phyloP scores from a whole-genome alignment of 2,113 vertebrate species.

The Dromas ardeola region DNA sequence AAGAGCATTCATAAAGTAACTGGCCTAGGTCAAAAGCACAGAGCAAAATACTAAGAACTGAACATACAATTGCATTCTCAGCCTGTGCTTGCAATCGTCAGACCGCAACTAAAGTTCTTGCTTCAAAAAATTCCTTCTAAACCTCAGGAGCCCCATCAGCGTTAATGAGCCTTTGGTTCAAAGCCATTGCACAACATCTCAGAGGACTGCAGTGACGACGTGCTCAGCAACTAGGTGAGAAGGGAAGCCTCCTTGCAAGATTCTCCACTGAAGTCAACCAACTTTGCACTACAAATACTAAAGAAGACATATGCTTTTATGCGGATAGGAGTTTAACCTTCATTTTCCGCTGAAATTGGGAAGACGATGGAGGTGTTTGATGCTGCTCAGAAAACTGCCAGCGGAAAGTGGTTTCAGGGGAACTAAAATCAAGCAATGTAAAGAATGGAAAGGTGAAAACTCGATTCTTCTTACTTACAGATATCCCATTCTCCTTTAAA shows the following conservation, averaged over 20 bases:
- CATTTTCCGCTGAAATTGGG: fast-evolving
- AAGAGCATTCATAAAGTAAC: neutral
- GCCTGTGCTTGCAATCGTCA: fast-evolving
- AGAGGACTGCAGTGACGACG: neutral
- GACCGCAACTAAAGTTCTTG: neutral
- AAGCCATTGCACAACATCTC: fast-evolving
- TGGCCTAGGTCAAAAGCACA: neutral
- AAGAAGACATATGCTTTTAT: neutral
- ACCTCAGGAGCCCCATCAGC: neutral
- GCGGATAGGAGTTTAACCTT: neutral
- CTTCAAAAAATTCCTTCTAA: neutral
- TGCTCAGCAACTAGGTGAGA: neutral
- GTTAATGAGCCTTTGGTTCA: neutral
- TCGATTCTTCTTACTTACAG: neutral
- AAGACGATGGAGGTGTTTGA: neutral
- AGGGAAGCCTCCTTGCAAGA: neutral
- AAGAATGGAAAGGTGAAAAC: neutral
- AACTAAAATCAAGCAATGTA: neutral
- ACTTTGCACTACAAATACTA: neutral
- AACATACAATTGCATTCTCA: neutral
- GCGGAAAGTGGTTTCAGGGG: no score
- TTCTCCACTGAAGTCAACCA: neutral
- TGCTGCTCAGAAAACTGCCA: neutral
- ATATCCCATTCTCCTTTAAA: neutral
- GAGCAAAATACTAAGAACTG: neutral